A percentile compares a stretch with the other conserved stretches of the same genome.
phyloP scores from a whole-genome alignment of 37 sponge, comb jelly and placozoan genomes.

The Agelas oroides region DNA sequence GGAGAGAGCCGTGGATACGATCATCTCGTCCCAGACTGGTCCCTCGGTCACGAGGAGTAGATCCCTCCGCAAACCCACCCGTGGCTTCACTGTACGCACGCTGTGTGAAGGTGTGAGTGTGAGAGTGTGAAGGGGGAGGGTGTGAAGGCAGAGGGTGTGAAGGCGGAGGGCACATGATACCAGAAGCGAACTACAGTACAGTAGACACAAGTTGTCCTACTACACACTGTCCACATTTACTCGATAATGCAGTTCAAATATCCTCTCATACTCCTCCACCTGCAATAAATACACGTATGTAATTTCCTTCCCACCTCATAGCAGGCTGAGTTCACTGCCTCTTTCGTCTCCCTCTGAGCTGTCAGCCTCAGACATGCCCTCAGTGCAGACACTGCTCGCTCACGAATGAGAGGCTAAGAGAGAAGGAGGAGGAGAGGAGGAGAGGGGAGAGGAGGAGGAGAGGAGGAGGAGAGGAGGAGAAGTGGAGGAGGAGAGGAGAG shows the following conservation, averaged over 20 bases:
- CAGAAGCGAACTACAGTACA: not conserved
- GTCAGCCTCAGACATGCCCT: conserved; percentile 89
- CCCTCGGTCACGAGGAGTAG: conserved; percentile 33
- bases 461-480: too few species aligned
- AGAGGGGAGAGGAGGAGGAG: too few species aligned
- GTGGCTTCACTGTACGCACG: conserved; percentile 79
- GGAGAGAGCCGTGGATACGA: conserved; percentile 83
- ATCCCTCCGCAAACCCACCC: conserved; percentile 60
- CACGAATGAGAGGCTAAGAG: conserved; percentile 79
- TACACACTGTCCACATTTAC: not conserved
- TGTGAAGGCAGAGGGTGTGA: not conserved
- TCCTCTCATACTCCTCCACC: not conserved
- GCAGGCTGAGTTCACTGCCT: conserved; percentile 50
- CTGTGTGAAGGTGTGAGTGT: conserved; percentile 23
- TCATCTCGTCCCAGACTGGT: conserved; percentile 70
- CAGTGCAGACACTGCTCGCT: conserved; percentile 84
- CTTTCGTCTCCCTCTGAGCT: conserved; percentile 89
- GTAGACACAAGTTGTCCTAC: not conserved
- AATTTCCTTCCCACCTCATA: conserved; percentile 68
- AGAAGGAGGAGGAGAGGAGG: not conserved
- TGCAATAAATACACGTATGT: too few species aligned
- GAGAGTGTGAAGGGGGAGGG: not conserved
- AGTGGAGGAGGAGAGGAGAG: too few species aligned
- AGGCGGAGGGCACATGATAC: not conserved
- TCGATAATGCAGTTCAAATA: too few species aligned